Evolutionary conservation across 1,140 invertebrate genomes (phyloP), one percentile per base, ranked within the genome.

Genomic region (Eubasilissa regina): DNA sequence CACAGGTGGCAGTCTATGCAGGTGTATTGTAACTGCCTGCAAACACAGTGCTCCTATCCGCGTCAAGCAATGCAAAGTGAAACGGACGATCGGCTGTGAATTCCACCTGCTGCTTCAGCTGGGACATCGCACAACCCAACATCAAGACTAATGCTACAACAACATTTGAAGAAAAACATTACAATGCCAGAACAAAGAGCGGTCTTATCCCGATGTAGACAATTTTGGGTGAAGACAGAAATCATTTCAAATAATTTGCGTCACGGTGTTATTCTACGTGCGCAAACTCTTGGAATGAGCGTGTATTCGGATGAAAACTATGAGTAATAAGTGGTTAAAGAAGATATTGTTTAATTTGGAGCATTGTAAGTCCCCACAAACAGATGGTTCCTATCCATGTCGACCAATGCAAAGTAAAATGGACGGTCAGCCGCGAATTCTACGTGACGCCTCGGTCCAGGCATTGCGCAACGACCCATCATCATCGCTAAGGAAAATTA

Each of bases 401-500:
- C 47, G n/a, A 70, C 15, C n/a, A 70, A 47, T 4, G 15, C 17
- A n/a, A 70, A 51, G 66, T 15, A 12, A 48, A 70, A 70, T 21
- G 66, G 66, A 9, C 45, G 66, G 17, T 70, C 66, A 12, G 66
- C 66, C 66, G 10, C 7, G 58, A 62, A 62, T 15, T 12, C 21
- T 35, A 21, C 15, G 0, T 17, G 58, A 21, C 4, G 17, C 21
- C 58, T 11, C 3, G 58, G 13, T 7, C 4, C 25, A 21, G 58
- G 17, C 48, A 15, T 51, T 3, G 58, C 1, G 58, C 19, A 4
- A 13, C 21, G 4, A 35, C 15, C 25, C 58, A 56, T 56, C 53
- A 56, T 13, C 53, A 56, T 3, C 25, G 25, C 25, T 35, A 35
- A 6, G 25, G 25, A 6, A 35, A 35, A 35, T 35, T 6, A 35